A percentile compares a stretch with the other conserved stretches of the same genome.
Conservation (phyloP, 2,113 vertebrate species). For the Macrotis lagotis region DNA sequence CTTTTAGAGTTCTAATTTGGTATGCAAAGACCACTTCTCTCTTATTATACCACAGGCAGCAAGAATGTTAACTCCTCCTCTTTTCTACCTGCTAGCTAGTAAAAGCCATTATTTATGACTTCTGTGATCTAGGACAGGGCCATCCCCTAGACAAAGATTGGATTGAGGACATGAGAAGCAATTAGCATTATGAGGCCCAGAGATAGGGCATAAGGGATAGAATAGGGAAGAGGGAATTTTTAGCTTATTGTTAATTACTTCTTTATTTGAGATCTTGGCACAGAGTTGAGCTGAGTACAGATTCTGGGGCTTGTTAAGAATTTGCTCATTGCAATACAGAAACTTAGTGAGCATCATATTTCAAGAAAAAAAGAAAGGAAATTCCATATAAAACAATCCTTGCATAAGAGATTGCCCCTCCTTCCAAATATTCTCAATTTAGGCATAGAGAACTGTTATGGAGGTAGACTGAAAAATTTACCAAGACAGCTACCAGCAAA, state of each 20-base stretch:
- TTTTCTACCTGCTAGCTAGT: not conserved
- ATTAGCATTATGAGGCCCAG: not conserved
- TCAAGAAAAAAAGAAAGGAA: not conserved
- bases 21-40: not conserved
- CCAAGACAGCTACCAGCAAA: not conserved
- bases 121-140: not conserved
- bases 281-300: not conserved
- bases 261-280: slow-evolving; percentile 3
- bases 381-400: not conserved
- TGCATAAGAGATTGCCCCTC: not conserved
- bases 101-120: not conserved
- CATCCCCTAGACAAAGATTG: not conserved
- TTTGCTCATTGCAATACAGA: not conserved
- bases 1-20: not conserved
- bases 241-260: not conserved
- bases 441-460: not conserved
- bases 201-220: not conserved
- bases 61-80: not conserved
- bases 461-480: not conserved
- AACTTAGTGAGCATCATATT: not conserved
- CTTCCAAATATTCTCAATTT: not conserved
- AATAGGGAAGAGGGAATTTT: not conserved
- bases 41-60: not conserved
- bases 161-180: not conserved
- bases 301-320: not conserved